Base-by-base conservation (phyloP, 2,888 invertebrate species). In the Miltochrista miniata region DNA sequence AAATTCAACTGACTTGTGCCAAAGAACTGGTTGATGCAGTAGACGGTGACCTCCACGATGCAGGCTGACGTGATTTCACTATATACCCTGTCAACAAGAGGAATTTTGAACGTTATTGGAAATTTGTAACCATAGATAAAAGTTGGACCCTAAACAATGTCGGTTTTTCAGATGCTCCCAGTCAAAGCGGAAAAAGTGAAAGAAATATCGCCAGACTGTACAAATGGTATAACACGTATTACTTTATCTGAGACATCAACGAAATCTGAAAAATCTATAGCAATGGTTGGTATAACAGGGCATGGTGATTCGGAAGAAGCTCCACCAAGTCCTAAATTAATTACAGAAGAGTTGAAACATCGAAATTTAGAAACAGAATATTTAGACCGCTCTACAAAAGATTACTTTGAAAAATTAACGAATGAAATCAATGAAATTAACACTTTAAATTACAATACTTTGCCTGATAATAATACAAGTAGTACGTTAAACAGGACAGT, bases 11-110 rank as follows among this genome's bases (percentile, higher is more conserved):
- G 47, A 87, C 88, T 67, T 80, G 79, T n/a, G 76, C 74, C 30
- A 87, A 62, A 1, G 88, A 87, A 10, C 81, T 71, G 0, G 88
- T 87, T 0, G 89, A 87, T 0, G 70, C 68, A 0, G 82, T 70
- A 0, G 87, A 87, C 0, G 84, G 86, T 0, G 86, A 85, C 13
- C 60, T 66, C 44, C 61, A 65, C 0, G 56, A 49, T 1, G 49
- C 13, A 0, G 71, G 59, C 10, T 61, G 59, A 10, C 64, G 68
- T 1, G 66, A 50, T 34, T 61, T 74, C 15, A 69, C 68, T 5
- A 74, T 61, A 51, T 69, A 81, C 13, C 84, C 85, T 85, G 49
- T 9, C 51, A 53, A 33, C 13, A 13, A 5, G 0, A 24, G 1
- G 12, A 4, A 47, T 66, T 14, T 66, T 59, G 7, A 68, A 74